These are phyloP conservation scores for Ceyx melanurus DNA, from an alignment of 2,113 vertebrate genomes.

Conservation along the genomic window DNA sequence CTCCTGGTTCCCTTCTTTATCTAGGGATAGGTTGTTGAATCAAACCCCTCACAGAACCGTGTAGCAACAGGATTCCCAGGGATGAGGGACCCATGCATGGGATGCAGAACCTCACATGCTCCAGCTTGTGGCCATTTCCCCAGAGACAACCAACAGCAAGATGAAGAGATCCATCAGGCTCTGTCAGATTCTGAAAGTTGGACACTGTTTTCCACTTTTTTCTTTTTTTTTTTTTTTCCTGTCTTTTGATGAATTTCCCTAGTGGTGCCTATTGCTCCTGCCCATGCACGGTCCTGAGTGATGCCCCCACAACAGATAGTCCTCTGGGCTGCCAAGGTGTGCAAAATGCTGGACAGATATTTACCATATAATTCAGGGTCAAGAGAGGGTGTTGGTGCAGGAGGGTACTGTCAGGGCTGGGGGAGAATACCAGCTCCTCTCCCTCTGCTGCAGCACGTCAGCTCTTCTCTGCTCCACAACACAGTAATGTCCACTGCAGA, in stretches of 20 bases:
- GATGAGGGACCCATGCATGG: fast-evolving
- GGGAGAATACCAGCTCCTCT: background rate
- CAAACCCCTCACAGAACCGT: background rate
- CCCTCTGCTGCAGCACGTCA: fast-evolving
- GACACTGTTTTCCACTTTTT: background rate
- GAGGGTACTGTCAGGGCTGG: fast-evolving
- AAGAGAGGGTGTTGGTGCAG: background rate
- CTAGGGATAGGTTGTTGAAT: fast-evolving
- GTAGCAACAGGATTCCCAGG: background rate
- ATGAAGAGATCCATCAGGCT: background rate
- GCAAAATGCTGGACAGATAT: background rate
- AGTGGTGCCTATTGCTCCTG: background rate
- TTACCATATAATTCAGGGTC: background rate
- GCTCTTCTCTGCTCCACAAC: fast-evolving
- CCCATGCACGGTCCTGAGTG: background rate
- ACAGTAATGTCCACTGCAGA: background rate
- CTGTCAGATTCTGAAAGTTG: background rate
- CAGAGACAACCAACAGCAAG: background rate
- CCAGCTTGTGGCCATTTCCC: background rate
- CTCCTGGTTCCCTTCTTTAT: background rate
- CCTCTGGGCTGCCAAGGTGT: background rate
- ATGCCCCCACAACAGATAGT: background rate
- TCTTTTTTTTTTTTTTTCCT: background rate
- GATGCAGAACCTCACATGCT: background rate
- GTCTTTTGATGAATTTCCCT: background rate